These are phyloP conservation scores for Callosobruchus maculatus DNA, from an alignment of 2,888 invertebrate genomes.

Conservation along the genomic window DNA sequence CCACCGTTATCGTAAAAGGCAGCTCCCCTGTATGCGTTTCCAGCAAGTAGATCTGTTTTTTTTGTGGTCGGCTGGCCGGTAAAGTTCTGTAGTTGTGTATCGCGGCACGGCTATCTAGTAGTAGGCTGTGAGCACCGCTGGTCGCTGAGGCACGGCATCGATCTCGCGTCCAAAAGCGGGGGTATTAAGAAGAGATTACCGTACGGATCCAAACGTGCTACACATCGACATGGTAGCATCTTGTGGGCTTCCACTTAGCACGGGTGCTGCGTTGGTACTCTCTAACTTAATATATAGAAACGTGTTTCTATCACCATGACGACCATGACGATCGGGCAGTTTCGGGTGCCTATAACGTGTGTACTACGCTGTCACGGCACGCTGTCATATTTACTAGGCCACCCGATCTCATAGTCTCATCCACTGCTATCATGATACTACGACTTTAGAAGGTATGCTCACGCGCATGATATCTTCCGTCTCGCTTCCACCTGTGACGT, in stretches of 20 bases:
- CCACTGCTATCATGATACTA: no score
- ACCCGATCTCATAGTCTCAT: no score
- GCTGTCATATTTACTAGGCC: no score
- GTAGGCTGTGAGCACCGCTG: background rate
- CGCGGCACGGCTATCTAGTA: background rate
- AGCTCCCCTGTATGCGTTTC: background rate
- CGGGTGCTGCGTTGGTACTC: background rate
- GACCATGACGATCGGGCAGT: no score
- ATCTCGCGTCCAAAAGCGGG: background rate
- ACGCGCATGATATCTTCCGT: no score
- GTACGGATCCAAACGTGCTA: background rate
- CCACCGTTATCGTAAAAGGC: no score
- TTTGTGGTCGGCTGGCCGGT: background rate
- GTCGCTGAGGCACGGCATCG: background rate
- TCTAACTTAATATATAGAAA: no score
- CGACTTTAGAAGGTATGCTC: no score
- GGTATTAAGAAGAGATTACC: background rate
- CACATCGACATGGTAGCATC: background rate
- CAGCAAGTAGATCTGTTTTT: background rate
- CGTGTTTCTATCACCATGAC: no score
- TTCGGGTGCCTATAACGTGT: no score
- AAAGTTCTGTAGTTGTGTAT: background rate
- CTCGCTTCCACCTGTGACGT: no score
- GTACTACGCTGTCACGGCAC: no score
- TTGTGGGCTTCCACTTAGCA: background rate